A percentile compares a stretch with the other conserved stretches of the same genome.
These are phyloP conservation scores for Urophycis tenuis DNA, from an alignment of 2,797 vertebrate genomes.

Conservation along the genomic window DNA sequence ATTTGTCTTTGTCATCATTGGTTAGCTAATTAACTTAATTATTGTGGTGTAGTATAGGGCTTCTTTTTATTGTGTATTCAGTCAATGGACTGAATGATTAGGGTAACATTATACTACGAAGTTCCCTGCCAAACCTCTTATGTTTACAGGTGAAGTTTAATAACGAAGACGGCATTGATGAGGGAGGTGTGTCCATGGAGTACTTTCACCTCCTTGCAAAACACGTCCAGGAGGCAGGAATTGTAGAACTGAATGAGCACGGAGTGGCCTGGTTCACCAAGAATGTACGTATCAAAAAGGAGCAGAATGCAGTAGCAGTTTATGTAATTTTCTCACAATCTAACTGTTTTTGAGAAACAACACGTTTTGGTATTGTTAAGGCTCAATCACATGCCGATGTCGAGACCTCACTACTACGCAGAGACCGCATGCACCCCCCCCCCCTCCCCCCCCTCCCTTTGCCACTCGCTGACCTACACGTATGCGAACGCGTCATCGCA, in stretches of 20 bases:
- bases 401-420: no score
- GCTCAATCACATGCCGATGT: background rate
- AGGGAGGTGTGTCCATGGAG: constrained; percentile 34
- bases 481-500: no score
- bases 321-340: background rate
- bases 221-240: constrained; percentile 29
- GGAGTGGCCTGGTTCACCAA: constrained; percentile 57
- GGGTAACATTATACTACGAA: background rate
- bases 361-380: background rate
- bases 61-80: background rate
- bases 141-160: constrained; percentile 52
- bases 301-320: background rate
- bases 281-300: constrained; percentile 22
- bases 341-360: background rate
- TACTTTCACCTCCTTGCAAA: constrained; percentile 55
- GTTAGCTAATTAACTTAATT: background rate
- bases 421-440: no score
- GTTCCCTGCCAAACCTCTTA: background rate
- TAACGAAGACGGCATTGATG: constrained; percentile 28
- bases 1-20: no score
- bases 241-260: constrained; percentile 27
- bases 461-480: no score
- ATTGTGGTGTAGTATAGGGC: background rate
- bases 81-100: background rate
- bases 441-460: no score